phyloP scores from a whole-genome alignment of 2,113 vertebrate genomes.

The Motacilla alba region DNA sequence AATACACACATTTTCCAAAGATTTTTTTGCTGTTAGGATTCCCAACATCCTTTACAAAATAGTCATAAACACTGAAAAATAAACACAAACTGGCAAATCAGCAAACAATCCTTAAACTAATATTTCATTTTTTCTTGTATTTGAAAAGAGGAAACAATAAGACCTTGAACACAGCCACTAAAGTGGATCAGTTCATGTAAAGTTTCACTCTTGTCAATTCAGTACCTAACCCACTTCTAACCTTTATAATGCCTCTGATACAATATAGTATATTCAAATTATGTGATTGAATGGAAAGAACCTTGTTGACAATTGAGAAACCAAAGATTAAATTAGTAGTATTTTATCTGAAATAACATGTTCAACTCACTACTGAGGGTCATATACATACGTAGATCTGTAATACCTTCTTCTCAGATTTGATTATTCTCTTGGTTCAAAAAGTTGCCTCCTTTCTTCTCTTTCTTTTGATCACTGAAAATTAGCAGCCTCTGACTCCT shows the following conservation, averaged over 20 bases:
- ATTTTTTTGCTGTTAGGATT: not conserved
- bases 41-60: not conserved
- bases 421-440: not conserved
- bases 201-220: not conserved
- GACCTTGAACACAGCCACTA: not conserved
- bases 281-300: not conserved
- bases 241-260: not conserved
- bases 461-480: not conserved
- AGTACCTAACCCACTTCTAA: not conserved
- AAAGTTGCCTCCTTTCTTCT: not conserved
- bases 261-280: not conserved
- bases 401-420: not conserved
- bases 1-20: not conserved
- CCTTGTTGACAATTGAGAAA: not conserved
- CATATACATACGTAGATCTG: not conserved
- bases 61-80: not conserved
- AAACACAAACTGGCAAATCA: not conserved
- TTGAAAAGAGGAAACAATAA: not conserved
- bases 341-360: not conserved
- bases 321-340: not conserved
- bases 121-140: not conserved
- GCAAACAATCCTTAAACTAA: not conserved
- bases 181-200: not conserved
- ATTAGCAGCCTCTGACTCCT: not conserved
- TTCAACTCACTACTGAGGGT: not conserved